Evolutionary conservation across 2,113 vertebrate genomes (phyloP), one percentile per base, ranked within the genome.

Genomic region (Uria lomvia): DNA sequence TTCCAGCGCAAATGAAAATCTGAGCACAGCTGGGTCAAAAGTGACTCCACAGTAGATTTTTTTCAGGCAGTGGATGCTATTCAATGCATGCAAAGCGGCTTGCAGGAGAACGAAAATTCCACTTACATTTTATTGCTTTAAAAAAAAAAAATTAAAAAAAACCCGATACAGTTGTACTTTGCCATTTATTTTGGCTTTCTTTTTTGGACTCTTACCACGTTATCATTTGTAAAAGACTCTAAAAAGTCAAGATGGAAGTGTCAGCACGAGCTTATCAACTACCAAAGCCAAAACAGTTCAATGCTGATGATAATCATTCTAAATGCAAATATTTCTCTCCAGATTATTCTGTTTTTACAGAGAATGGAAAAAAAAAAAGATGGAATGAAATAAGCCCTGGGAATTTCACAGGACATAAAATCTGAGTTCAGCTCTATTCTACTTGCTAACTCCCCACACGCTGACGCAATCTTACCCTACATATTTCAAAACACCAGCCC

Each of bases 21-120:
- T 73, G 62, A 95, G 93, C 62, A 55, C 27, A 88, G 42, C 42
- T 75, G 47, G 89, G 94, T 76, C 92, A 95, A 50, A 95, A 94
- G 70, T 91, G 90, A 38, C 12, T 66, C 32, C 63, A 65, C 49
- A 4, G 11, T 72, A 89, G 59, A 32, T 65, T 92, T 86, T 86
- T 90, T 90, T 71, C 63, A 82, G 55, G 62, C 62, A 50, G 66
- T 17, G 29, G 47, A 58, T 76, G 70, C 6, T 62, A 15, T 36
- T 67, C 63, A 43, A 9, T 85, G 87, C 85, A 97, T 94, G 71
- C 50, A 85, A 95, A 96, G 74, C 65, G 56, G 23, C 9, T 73
- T 62, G 62, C 3, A 8, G 50, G 42, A 82, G 20, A 18, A 66
- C 21, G 32, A 79, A n/a, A 85, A 92, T 73, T 78, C 76, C 66